A percentile compares a stretch with the other conserved stretches of the same genome.
phyloP scores from a whole-genome alignment of 2,888 invertebrate species.

The Sinelater perroti region DNA sequence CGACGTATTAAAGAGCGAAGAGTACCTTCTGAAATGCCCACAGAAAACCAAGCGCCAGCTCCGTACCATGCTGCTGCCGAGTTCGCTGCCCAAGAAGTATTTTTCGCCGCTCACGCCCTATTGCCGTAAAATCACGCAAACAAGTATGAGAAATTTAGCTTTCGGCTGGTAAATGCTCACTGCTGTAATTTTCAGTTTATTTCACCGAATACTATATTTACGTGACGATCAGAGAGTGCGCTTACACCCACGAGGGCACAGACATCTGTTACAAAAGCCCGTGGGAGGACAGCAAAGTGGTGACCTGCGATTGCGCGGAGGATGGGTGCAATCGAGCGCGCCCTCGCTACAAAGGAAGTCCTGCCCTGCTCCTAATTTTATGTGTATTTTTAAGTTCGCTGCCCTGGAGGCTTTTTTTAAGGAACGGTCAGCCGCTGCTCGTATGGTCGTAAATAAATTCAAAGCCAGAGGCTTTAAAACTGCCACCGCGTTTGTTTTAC shows the following conservation, averaged over 20 bases:
- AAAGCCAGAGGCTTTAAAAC: not conserved
- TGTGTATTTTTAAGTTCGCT: slow-evolving; percentile 21
- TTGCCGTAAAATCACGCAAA: slow-evolving; percentile 26
- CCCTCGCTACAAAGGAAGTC: slow-evolving; percentile 10
- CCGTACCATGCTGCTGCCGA: not conserved
- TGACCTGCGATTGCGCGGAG: slow-evolving; percentile 34
- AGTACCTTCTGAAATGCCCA: slow-evolving; percentile 19
- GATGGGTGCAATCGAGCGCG: slow-evolving; percentile 37
- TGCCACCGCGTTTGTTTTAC: slow-evolving; percentile 9
- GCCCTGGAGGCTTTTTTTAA: slow-evolving; percentile 19
- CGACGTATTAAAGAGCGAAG: slow-evolving; percentile 33
- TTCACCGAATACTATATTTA: not conserved
- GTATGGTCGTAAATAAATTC: slow-evolving; percentile 2
- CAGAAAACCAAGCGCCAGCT: not conserved
- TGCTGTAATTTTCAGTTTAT: slow-evolving; percentile 21
- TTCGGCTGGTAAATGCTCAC: not conserved
- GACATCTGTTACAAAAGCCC: slow-evolving; percentile 13
- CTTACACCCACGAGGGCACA: not conserved
- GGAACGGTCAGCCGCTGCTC: not conserved
- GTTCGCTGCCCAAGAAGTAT: not conserved
- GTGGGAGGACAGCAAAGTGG: slow-evolving; percentile 24
- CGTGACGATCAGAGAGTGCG: slow-evolving; percentile 27
- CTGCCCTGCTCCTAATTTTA: slow-evolving; percentile 24
- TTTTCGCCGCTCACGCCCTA: not conserved
- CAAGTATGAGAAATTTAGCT: slow-evolving; percentile 24